phyloP scores from a whole-genome alignment of 2,113 vertebrate species.

The Terrapene triunguis region DNA sequence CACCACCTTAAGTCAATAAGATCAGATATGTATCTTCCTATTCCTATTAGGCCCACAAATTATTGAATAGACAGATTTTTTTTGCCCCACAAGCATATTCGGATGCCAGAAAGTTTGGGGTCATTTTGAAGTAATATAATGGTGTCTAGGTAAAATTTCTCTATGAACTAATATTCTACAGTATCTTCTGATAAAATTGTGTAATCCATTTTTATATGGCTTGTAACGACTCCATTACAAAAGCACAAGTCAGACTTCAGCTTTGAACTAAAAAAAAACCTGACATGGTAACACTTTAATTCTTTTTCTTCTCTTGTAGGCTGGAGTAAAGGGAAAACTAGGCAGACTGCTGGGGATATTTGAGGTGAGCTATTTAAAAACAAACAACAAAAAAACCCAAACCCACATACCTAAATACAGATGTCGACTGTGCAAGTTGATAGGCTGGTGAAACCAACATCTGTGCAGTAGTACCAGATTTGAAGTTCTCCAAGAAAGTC shows the following conservation, averaged over 20 bases:
- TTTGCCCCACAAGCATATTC: background rate
- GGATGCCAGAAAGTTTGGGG: background rate
- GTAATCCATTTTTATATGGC: background rate
- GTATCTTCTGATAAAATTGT: background rate
- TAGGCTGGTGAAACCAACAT: background rate
- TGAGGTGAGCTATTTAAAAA: slow-evolving; percentile 88
- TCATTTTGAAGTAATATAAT: background rate
- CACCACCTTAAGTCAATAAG: background rate
- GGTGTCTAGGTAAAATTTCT: background rate
- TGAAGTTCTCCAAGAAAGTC: background rate
- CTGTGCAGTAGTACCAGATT: background rate
- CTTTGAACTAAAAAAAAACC: background rate
- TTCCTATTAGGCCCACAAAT: background rate
- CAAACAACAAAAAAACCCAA: background rate
- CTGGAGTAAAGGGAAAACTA: slow-evolving; percentile 96
- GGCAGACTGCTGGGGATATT: slow-evolving; percentile 97
- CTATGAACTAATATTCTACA: background rate
- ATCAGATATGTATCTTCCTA: background rate
- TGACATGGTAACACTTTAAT: background rate
- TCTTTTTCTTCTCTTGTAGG: slow-evolving; percentile 80
- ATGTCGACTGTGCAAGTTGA: background rate
- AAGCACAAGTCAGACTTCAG: background rate
- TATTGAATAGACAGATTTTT: background rate
- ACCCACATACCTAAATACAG: background rate
- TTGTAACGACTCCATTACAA: background rate